Base-by-base conservation (phyloP, 2,797 vertebrate genomes). In the Micrastur ruficollis region DNA sequence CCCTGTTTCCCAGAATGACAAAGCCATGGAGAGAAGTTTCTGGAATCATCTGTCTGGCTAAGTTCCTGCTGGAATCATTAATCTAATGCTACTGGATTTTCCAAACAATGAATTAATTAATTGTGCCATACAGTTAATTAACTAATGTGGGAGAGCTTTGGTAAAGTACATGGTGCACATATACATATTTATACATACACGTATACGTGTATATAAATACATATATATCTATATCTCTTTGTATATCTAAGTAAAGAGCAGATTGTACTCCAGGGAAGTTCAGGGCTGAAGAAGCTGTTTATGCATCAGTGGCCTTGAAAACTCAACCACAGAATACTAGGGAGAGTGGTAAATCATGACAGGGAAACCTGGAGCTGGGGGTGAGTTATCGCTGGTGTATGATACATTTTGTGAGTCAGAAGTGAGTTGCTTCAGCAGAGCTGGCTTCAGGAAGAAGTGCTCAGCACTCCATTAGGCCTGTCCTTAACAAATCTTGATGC, bases 21-120 rank as follows among this genome's bases (percentile, higher is more conserved):
- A 93, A 94, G 49, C 27, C 27, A 59, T 16, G 21, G 49, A 91
- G 55, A 73, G 29, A 42, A 65, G 72, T 71, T 95, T 91, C 89
- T 89, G 81, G 93, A 82, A 82, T 84, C 6, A 1, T 86, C 21
- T 71, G 16, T 68, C 62, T 92, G 88, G 70, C 70, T 86, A 65
- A 84, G 50, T 73, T 94, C 83, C 95, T 96, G 81, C 73, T 81
- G 47, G 67, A 89, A 81, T 86, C 6, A 36, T 66, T 75, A 47
- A 66, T 52, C 44, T 84, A 92, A 74, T 81, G 42, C 38, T 92
- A 75, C 71, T 93, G 94, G 91, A 94, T 93, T 95, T 95, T 91
- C 78, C 3, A 10, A 94, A 92, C 84, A 96, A 92, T 81, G 23
- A 92, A 81, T 91, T 49, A 90, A 91, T 94, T 63, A 86, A 88